phyloP scores from a whole-genome alignment of 2,797 vertebrate genomes.

The Microctenopoma stevenorrisi region DNA sequence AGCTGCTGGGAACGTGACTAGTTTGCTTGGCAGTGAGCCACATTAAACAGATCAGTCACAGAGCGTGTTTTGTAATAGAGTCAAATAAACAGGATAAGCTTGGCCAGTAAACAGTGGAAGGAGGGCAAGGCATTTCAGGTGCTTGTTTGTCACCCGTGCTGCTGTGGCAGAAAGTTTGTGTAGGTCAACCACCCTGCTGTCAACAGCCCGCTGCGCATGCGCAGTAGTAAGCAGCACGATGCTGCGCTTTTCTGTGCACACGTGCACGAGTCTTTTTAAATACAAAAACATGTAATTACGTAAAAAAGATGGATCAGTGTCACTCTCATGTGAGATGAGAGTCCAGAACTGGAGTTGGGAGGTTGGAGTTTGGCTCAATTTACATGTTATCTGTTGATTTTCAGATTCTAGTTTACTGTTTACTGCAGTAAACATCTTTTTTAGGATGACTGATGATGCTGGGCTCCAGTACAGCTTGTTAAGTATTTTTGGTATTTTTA shows the following conservation, averaged over 20 bases:
- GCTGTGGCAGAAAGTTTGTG: conserved; percentile 8
- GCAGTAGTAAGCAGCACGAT: conserved; percentile 30
- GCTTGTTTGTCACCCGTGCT: conserved; percentile 15
- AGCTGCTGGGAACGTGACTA: conserved; percentile 69
- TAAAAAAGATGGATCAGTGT: background rate
- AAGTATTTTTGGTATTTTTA: no score
- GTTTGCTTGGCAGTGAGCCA: conserved; percentile 72
- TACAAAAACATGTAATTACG: background rate
- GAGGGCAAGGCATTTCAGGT: conserved; percentile 56
- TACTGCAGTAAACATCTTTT: background rate
- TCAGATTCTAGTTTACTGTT: no score
- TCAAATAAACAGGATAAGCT: conserved; percentile 74
- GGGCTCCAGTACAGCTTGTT: no score
- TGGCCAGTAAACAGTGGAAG: conserved; percentile 64
- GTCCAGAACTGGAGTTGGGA: background rate
- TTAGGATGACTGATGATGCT: background rate
- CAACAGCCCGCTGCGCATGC: conserved; percentile 22
- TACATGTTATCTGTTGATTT: background rate
- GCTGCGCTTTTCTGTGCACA: conserved; percentile 25
- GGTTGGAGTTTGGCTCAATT: background rate
- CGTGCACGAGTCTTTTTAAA: background rate
- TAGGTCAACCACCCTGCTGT: conserved; percentile 30
- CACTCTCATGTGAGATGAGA: background rate
- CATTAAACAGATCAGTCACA: conserved; percentile 69
- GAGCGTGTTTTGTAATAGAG: conserved; percentile 72